phyloP scores from a whole-genome alignment of 2,113 vertebrate species.

The Eupsittula cactorum region DNA sequence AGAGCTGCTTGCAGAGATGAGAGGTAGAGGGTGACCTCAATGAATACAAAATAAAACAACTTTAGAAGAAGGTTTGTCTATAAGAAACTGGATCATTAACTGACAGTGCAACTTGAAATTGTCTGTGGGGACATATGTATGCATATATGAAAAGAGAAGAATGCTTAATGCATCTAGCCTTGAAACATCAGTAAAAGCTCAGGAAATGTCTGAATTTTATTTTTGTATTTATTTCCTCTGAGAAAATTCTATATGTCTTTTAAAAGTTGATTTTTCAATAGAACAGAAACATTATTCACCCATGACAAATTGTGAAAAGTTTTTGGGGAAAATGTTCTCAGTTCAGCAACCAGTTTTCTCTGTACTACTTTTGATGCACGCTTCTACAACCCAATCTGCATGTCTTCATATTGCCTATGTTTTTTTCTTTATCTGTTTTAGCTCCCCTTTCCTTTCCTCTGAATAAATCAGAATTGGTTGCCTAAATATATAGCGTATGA shows the following conservation, averaged over 20 bases:
- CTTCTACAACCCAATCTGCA: not conserved
- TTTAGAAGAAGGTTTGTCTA: not conserved
- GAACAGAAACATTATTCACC: not conserved
- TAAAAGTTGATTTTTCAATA: not conserved
- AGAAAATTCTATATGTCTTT: not conserved
- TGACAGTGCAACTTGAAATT: not conserved
- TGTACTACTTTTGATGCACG: not conserved
- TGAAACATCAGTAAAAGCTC: not conserved
- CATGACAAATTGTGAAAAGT: fast-evolving
- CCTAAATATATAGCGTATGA: not conserved
- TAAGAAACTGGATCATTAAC: not conserved
- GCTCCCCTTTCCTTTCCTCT: not conserved
- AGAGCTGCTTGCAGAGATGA: conserved; percentile 11
- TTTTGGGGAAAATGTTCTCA: not conserved
- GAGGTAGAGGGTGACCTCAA: conserved; percentile 1
- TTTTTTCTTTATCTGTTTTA: not conserved
- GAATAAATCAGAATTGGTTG: not conserved
- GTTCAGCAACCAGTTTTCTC: not conserved
- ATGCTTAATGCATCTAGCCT: not conserved
- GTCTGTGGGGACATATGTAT: not conserved
- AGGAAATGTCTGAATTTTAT: not conserved
- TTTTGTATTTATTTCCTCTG: not conserved
- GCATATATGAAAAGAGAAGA: not conserved
- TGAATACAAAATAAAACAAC: conserved; percentile 21
- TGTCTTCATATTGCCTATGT: not conserved